Base-by-base conservation (phyloP, 2,113 vertebrate genomes). In the Macaca fascicularis region DNA sequence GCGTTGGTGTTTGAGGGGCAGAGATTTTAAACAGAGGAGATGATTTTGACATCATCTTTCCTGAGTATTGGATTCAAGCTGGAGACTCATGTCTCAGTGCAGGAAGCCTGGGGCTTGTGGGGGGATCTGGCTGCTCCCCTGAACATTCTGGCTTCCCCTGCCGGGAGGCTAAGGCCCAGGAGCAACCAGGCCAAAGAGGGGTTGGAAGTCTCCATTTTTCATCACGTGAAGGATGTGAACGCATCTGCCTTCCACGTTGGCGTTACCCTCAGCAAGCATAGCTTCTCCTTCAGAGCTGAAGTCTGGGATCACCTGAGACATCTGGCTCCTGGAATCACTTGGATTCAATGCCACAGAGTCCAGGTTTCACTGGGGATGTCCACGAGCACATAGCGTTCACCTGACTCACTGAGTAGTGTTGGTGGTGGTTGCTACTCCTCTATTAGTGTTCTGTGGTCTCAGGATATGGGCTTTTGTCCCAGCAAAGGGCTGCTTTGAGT, bases 401-500 rank as follows among this genome's bases (percentile, higher is more conserved):
- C n/a, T 8, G 25, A 17, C 43, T 67, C n/a, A 22, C 11, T 5
- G 48, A 74, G 11, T 3, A 2, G 6, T 22, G 45, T 0, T 14
- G 19, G 13, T 2, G 20, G 8, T 3, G 50, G 30, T 14, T 16
- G 2, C 4, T 6, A 3, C 12, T 17, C 57, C 35, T 48, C 13
- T 64, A 14, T 32, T 64, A 64, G 61, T 64, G 61, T 64, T 64
- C 61, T 27, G 19, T 3, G 55, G 52, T 35, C 52, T 32, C 20
- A 8, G 76, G 70, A 55, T 40, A 13, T 0, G 0, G 57, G 30
- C 10, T 48, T 74, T 20, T 2, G 0, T 27, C 23, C 19, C 50
- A 6, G n/a, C 1, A 17, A 38, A 38, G 74, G 67, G 74, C n/a
- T 0, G 1, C 6, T 7, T 0, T 22, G 9, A 55, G 27, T 14